phyloP scores from a whole-genome alignment of 2,113 vertebrate species.

The Paedocypris sp. region DNA sequence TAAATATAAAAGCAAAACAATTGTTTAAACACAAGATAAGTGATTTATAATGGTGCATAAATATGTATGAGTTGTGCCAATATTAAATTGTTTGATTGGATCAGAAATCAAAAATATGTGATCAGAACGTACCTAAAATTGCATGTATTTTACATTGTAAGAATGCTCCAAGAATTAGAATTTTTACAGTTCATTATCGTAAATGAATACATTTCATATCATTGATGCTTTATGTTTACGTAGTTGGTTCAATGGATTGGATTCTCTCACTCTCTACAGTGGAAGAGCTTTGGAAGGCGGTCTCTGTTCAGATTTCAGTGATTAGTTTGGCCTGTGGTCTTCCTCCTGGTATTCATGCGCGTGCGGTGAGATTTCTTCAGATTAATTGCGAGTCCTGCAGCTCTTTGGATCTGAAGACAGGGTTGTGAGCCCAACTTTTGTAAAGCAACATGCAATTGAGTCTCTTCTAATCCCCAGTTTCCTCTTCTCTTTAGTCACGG shows the following conservation, averaged over 20 bases:
- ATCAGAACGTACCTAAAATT: too few relatives aligned
- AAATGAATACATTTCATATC: too few relatives aligned
- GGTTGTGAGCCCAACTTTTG: neutral
- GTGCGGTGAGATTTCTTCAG: neutral
- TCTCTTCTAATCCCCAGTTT: neutral
- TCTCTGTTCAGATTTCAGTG: neutral
- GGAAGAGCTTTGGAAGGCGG: neutral
- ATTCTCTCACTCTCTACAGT: neutral
- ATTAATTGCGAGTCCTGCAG: constrained; percentile 18
- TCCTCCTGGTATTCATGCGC: neutral
- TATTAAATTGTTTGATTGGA: too few relatives aligned
- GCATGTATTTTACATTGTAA: too few relatives aligned
- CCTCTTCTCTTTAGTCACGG: neutral
- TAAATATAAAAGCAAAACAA: too few relatives aligned
- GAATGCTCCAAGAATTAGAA: too few relatives aligned
- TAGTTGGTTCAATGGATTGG: neutral
- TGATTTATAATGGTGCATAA: too few relatives aligned
- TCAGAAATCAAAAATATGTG: too few relatives aligned
- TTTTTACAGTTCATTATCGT: too few relatives aligned
- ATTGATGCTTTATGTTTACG: neutral
- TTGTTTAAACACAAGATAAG: too few relatives aligned
- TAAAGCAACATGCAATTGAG: neutral
- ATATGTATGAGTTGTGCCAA: too few relatives aligned
- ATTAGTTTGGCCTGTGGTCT: constrained; percentile 6
- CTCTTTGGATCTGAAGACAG: neutral